Base-by-base conservation (phyloP, 2,888 invertebrate species). In the Paralinhomoeus sp. region DNA sequence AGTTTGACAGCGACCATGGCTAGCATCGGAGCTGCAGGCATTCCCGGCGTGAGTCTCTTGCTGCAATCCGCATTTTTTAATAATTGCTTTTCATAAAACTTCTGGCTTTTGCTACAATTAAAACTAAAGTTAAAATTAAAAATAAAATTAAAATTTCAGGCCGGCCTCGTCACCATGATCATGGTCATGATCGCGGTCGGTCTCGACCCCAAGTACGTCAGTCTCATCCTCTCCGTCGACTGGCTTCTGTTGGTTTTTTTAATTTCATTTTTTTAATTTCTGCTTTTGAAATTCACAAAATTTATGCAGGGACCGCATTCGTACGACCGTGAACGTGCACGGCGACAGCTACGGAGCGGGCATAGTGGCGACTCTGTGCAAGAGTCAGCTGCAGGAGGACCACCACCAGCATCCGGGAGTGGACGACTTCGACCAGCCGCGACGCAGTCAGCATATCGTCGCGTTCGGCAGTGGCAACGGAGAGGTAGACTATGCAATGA, bases 11-110 rank as follows among this genome's bases (percentile, higher is more conserved):
- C 89, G 23, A 89, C 87, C 1, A 78, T 84, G 43, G 89, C 89
- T 1, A 84, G 85, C 57, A 84, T 89, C 60, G 89, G 89, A 48
- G 89, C 89, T 24, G 87, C 89, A n/a, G 85, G 87, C 43, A 82
- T 89, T 18, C 50, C 50, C 5, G 27, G 27, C 7, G 27, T 27
- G 12, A 27, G 27, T 9, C 5, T 9, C 27, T n/a, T n/a, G n/a
- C n/a, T n/a, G n/a, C 27, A 27, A 27, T 27, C 12, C 12, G 5
- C 5, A 27, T 12, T 27, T 5, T 27, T 27, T 27, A 27, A 9
- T 12, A 27, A 27, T 27, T 27, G 5, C 27, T 27, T 9, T 27
- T 12, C 27, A 27, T 27, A 12, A 27, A 27, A 27, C 27, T 12
- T 27, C 27, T 27, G 27, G 7, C n/a, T n/a, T n/a, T n/a, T n/a